These are phyloP conservation scores for Wasmannia auropunctata DNA, from an alignment of 1,140 invertebrate species.

Conservation along the genomic window DNA sequence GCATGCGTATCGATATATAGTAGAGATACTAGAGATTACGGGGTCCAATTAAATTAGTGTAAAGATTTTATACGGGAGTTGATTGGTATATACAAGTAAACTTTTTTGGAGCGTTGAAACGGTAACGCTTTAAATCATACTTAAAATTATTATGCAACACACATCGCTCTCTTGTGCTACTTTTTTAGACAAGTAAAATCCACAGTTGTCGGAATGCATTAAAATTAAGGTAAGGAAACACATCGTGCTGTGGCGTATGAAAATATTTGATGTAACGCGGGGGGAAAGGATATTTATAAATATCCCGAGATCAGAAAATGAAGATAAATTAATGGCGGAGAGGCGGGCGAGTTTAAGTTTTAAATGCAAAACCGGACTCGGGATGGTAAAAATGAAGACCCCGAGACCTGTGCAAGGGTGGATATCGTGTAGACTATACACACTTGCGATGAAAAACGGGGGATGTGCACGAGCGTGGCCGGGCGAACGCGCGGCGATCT, in stretches of 20 bases:
- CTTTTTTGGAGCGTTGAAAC: background rate
- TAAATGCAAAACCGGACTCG: constrained; percentile 28
- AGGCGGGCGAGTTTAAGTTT: background rate
- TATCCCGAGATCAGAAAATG: constrained; percentile 13
- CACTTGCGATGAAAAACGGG: constrained; percentile 48
- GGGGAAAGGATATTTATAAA: background rate
- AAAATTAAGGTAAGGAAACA: background rate
- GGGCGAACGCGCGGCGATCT: constrained; percentile 43
- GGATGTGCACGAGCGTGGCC: constrained; percentile 22
- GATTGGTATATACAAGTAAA: background rate
- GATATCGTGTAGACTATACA: background rate
- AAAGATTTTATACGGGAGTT: background rate
- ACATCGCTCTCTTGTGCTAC: background rate
- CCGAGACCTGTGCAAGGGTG: constrained; percentile 29
- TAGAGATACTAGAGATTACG: background rate
- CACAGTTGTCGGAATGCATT: background rate
- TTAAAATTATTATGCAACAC: background rate
- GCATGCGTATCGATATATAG: background rate
- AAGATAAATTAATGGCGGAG: background rate
- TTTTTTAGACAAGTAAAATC: background rate
- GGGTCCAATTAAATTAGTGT: background rate
- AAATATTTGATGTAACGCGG: background rate
- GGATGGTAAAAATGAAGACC: constrained; percentile 35
- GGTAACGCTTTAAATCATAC: background rate
- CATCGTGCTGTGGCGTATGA: background rate